Evolutionary conservation across 64 coral and sea anemone species (phyloP).

Genomic region (Montipora foliosa): DNA sequence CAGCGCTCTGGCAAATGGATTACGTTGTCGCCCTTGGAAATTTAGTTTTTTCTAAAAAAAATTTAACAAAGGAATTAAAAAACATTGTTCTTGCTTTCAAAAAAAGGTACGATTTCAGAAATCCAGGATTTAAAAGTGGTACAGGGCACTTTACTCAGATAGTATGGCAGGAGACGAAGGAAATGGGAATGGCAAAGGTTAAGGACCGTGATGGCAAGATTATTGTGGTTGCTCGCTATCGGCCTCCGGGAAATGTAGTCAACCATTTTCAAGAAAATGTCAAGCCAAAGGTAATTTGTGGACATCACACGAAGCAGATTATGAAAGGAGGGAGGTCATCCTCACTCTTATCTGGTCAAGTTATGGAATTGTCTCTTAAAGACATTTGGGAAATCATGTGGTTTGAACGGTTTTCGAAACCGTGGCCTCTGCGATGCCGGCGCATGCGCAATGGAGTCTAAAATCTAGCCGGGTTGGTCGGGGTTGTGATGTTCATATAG

Average conservation of each 20-base stretch:
- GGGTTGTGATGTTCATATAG: too few species aligned
- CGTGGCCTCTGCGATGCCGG: too few species aligned
- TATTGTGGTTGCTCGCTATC: constrained; percentile 63
- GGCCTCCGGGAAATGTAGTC: constrained; percentile 59
- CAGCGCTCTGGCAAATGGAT: too few species aligned
- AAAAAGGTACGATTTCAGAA: constrained; percentile 61
- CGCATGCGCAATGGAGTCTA: neutral
- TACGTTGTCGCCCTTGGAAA: too few species aligned
- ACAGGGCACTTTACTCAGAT: constrained; percentile 80
- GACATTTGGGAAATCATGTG: too few species aligned
- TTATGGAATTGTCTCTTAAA: too few species aligned
- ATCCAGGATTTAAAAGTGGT: constrained; percentile 69
- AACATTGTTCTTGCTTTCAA: neutral
- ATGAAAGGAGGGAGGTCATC: too few species aligned
- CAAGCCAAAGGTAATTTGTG: constrained; percentile 35
- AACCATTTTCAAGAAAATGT: constrained; percentile 70
- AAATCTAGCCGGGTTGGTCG: neutral
- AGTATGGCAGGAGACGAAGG: constrained; percentile 62
- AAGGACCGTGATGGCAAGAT: constrained; percentile 40
- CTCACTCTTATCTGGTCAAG: too few species aligned
- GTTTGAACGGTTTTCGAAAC: too few species aligned
- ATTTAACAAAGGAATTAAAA: too few species aligned
- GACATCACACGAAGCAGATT: too few species aligned
- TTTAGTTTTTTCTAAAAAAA: too few species aligned
- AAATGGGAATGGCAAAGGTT: constrained; percentile 57